Evolutionary conservation across 1,140 invertebrate species (phyloP).

Genomic region (Drosophila orosa): DNA sequence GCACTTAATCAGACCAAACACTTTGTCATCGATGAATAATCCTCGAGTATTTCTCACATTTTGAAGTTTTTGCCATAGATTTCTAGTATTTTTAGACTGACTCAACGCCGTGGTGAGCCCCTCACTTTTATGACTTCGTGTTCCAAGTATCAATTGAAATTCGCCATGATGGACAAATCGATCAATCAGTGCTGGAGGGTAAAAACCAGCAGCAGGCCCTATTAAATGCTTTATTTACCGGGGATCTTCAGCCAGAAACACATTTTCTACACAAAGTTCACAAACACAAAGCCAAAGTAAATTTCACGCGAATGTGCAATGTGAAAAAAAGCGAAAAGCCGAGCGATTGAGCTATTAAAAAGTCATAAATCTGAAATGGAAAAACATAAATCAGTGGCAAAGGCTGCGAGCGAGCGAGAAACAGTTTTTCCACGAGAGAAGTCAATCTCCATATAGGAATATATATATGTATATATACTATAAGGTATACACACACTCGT

Average conservation of each 20-base stretch:
- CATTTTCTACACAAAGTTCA: conserved; percentile 69
- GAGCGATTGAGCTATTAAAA: conserved; percentile 79
- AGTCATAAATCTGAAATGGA: conserved; percentile 82
- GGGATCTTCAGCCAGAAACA: conserved; percentile 42
- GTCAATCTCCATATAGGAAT: conserved; percentile 25
- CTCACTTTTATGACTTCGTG: conserved; percentile 21
- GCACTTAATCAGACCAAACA: conserved; percentile 20
- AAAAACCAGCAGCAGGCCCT: conserved; percentile 43
- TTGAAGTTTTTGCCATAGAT: conserved; percentile 35
- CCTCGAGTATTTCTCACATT: conserved; percentile 24
- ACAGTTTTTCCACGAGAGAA: conserved; percentile 66
- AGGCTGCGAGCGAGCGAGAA: conserved; percentile 57
- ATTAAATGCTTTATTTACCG: conserved; percentile 56
- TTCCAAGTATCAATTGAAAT: conserved; percentile 23
- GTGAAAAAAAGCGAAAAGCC: conserved; percentile 57
- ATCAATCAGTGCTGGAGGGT: conserved; percentile 34
- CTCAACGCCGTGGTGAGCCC: conserved; percentile 15
- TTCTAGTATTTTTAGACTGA: conserved; percentile 40
- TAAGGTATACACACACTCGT: neutral
- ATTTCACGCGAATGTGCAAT: conserved; percentile 79
- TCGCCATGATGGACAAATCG: conserved; percentile 40
- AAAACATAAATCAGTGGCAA: conserved; percentile 78
- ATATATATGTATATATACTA: conserved; percentile 5
- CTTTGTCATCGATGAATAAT: conserved; percentile 55
- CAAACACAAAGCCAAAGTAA: conserved; percentile 59